Conservation (phyloP, 2,797 vertebrate genomes). For the Pseudopleuronectes americanus region DNA sequence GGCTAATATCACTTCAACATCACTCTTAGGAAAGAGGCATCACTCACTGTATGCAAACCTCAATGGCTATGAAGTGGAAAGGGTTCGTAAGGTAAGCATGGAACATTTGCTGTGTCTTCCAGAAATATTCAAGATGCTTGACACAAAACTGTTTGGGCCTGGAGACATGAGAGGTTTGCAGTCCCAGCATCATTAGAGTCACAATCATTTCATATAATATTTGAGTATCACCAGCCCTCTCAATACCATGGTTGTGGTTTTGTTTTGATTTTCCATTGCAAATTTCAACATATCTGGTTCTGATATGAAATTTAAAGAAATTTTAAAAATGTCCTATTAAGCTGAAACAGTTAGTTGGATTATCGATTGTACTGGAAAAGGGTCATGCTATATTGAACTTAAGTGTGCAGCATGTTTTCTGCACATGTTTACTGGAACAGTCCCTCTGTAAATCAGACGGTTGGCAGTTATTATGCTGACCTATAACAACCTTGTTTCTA, state of each 20-base stretch:
- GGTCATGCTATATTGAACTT: neutral
- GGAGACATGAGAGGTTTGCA: neutral
- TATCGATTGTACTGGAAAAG: neutral
- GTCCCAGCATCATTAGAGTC: neutral
- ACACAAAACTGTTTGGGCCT: neutral
- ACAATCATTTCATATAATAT: neutral
- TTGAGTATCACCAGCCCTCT: neutral
- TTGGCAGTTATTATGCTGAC: slow-evolving; percentile 43
- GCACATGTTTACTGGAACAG: neutral
- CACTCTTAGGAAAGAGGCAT: slow-evolving; percentile 81
- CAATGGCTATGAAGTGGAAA: slow-evolving; percentile 78
- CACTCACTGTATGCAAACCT: slow-evolving; percentile 84
- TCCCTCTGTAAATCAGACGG: slow-evolving; percentile 8
- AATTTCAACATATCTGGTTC: neutral
- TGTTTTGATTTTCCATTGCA: neutral
- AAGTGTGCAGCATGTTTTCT: neutral
- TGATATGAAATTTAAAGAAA: too few relatives aligned
- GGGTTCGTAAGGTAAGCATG: slow-evolving; percentile 79
- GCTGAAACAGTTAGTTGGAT: neutral
- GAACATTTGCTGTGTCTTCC: slow-evolving; percentile 12
- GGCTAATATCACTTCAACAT: slow-evolving; percentile 53
- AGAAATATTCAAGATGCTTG: neutral
- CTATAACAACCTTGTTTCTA: slow-evolving; percentile 56
- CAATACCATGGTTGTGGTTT: neutral
- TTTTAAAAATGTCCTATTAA: too few relatives aligned